A percentile compares a stretch with the other conserved stretches of the same genome.
Conservation (phyloP, 1,140 invertebrate genomes). For the Oncopodura yosiiana region DNA sequence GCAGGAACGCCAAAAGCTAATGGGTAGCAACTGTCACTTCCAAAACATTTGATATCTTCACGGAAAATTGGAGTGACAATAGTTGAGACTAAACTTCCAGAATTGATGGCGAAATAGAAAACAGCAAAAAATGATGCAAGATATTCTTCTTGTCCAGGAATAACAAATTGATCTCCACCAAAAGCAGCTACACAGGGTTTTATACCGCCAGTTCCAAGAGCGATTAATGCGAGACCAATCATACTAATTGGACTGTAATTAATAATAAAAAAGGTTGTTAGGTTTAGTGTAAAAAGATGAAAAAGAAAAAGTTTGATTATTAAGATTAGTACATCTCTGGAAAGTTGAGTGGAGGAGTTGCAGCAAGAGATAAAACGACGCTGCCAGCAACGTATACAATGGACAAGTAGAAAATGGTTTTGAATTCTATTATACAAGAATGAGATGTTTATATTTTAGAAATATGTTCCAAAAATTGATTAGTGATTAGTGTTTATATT, state of each 20-base stretch:
- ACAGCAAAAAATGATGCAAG: slow-evolving; percentile 79
- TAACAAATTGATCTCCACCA: slow-evolving; percentile 85
- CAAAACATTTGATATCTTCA: slow-evolving; percentile 71
- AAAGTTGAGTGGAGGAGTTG: slow-evolving; percentile 48
- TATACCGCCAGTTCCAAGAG: slow-evolving; percentile 87
- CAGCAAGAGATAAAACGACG: slow-evolving; percentile 59
- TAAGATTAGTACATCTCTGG: slow-evolving; percentile 44
- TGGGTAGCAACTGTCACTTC: slow-evolving; percentile 68
- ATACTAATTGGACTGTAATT: slow-evolving; percentile 56
- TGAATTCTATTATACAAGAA: neutral
- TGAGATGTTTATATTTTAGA: neutral
- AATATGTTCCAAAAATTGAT: slow-evolving; percentile 47
- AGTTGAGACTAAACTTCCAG: slow-evolving; percentile 80
- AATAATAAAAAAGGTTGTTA: slow-evolving; percentile 5
- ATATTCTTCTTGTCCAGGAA: slow-evolving; percentile 62
- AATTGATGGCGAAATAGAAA: slow-evolving; percentile 90
- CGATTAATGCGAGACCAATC: slow-evolving; percentile 68
- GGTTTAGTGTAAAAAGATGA: neutral
- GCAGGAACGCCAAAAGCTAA: slow-evolving; percentile 86
- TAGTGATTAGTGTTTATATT: slow-evolving; percentile 47
- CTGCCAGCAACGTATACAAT: slow-evolving; percentile 78
- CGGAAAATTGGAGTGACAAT: slow-evolving; percentile 79
- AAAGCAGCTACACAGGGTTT: slow-evolving; percentile 96
- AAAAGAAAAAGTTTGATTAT: neutral
- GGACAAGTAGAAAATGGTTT: slow-evolving; percentile 79